Evolutionary conservation across 2,888 invertebrate species (phyloP).

Genomic region (Amphimallon solstitiale): DNA sequence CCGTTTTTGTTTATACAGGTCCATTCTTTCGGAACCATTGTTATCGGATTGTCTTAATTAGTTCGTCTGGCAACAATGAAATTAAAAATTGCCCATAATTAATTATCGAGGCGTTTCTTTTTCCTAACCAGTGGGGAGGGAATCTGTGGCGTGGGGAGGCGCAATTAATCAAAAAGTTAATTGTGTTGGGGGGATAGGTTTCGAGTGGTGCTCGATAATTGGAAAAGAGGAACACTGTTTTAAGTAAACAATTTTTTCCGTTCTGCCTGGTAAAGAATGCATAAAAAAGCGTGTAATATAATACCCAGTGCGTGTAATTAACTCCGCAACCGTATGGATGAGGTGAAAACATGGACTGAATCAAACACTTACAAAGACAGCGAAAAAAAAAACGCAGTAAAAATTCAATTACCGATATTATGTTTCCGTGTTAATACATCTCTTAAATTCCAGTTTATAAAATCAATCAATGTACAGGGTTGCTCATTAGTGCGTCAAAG

Average conservation of each 20-base stretch:
- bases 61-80: constrained; percentile 11
- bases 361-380: too few species aligned
- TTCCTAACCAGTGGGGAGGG: neutral
- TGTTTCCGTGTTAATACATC: too few species aligned
- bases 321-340: neutral
- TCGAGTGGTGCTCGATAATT: constrained; percentile 25
- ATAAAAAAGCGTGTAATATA: neutral
- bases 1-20: constrained; percentile 9
- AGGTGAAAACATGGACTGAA: neutral
- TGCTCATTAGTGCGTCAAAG: too few species aligned
- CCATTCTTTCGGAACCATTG: constrained; percentile 10
- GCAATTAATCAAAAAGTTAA: constrained; percentile 26
- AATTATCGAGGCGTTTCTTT: constrained; percentile 11
- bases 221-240: constrained; percentile 12
- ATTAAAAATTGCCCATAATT: constrained; percentile 18
- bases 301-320: neutral
- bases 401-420: too few species aligned
- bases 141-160: constrained; percentile 1
- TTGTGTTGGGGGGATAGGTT: constrained; percentile 8
- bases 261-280: neutral
- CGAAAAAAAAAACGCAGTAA: too few species aligned
- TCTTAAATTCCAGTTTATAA: too few species aligned
- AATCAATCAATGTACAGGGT: too few species aligned
- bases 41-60: constrained; percentile 19
- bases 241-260: constrained; percentile 15